Evolutionary conservation across 2,113 vertebrate genomes (phyloP), one percentile per base, ranked within the genome.

Genomic region (Oreotrochilus melanogaster): DNA sequence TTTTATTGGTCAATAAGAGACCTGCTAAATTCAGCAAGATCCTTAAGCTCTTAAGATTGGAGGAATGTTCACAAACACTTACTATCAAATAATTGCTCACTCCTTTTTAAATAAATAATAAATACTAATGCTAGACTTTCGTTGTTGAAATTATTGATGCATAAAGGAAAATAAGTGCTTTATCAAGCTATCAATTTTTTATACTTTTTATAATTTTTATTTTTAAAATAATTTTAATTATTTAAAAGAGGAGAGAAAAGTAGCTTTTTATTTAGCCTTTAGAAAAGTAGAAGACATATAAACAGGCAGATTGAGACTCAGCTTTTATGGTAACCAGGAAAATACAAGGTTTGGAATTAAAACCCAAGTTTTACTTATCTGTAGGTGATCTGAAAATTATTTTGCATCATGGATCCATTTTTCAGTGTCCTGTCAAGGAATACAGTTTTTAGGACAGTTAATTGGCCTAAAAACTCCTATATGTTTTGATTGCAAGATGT

Each of bases 51-150:
- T 93, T 79, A 43, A 73, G 95, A 95, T 73, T 62, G 48, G 54
- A 86, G 47, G 54, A 70, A 54, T 25, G 21, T 15, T 75, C 47
- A 27, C 57, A 76, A 79, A 58, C 24, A 23, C 37, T 78, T 92
- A 30, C 11, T 73, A 39, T 76, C 45, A 62, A 86, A 45, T 80
- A 73, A 86, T 88, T 92, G 62, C 47, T 88, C 71, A 24, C 31
- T 90, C 35, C 54, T 88, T 61, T 66, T 70, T 30, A 67, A 78
- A 93, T 95, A 91, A 92, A 94, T 93, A 96, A 92, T 86, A 73
- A 94, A 95, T 89, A 64, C 8, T 69, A 7, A 86, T 72, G 18
- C 79, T 96, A 31, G 31, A 33, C 25, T 72, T 90, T 8, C 39
- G 4, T 45, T 82, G 43, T 82, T 76, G 54, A 79, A 89, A 53